Evolutionary conservation across 2,888 invertebrate genomes (phyloP), one percentile per base, ranked within the genome.

Genomic region (Acanthococcus lagerstroemiae): DNA sequence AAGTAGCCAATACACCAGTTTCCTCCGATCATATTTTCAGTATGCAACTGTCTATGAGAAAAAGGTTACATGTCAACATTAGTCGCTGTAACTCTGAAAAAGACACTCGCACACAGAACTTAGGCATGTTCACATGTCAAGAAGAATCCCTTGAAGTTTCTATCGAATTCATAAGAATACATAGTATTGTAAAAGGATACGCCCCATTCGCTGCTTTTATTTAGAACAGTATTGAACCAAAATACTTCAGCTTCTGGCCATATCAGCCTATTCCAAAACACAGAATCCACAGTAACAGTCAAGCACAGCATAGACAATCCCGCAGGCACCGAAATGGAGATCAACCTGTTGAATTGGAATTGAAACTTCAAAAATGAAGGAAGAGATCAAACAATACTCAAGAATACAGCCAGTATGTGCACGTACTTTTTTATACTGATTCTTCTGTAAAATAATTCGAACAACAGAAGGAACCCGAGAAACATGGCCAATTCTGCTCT

Each of bases 241-340:
- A 96, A 82, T 2, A 99, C 97, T 79, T 95, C 92, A 15, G 91
- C 95, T 80, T 99, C 99, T 0, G 99, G 97, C 97, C 99, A 99
- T 24, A 95, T 73, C 54, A 84, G 75, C 61, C 92, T 81, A 67
- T 83, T 82, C 99, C 99, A 99, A 77, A 97, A 93, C 72, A 90
- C 80, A 0, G 97, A 94, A 78, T 99, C 99, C 46, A 96, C 80
- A 6, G 80, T 74, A 46, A 95, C 81, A 0, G 95, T 90, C 5
- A 88, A 73, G 5, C 80, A 80, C 72, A 91, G 76, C 73, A 86
- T 80, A 37, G 80, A 78, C 50, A 86, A 71, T 24, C 87, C 90
- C 44, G 85, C 83, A 37, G 90, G 89, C 70, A 88, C 72, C 4
- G 83, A 84, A 72, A 84, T 82, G 78, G 84, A 85, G 12, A 90